phyloP scores from a whole-genome alignment of 2,113 vertebrate genomes.

The Oenanthe melanoleuca region DNA sequence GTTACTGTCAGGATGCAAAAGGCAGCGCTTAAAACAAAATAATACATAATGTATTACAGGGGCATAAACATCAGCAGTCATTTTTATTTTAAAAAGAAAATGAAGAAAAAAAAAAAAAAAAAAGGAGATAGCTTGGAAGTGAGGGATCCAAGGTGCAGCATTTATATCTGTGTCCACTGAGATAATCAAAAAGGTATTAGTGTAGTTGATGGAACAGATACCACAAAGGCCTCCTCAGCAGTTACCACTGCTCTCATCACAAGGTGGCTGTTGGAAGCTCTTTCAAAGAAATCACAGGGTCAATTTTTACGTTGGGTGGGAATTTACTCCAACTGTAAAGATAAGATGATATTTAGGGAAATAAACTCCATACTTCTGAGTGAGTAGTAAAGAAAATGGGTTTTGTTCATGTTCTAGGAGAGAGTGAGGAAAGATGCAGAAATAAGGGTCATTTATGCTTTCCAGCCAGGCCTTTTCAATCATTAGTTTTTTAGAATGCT shows the following conservation, averaged over 20 bases:
- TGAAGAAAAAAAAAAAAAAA: no score
- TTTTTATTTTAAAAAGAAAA: slow-evolving; percentile 95
- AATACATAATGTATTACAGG: slow-evolving; percentile 97
- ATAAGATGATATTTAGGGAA: neutral
- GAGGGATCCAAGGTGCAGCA: slow-evolving; percentile 30
- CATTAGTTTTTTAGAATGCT: neutral
- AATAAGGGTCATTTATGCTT: neutral
- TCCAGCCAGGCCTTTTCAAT: neutral
- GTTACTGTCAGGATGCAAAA: slow-evolving; percentile 99
- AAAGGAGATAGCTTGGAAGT: slow-evolving; percentile 32
- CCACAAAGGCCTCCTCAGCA: slow-evolving; percentile 63
- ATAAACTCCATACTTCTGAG: neutral
- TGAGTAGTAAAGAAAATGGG: neutral
- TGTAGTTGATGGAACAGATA: slow-evolving; percentile 59
- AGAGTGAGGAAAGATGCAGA: neutral
- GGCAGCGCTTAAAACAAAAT: slow-evolving; percentile 98
- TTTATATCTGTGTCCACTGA: slow-evolving; percentile 59
- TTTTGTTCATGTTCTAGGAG: neutral
- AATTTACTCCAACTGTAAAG: neutral
- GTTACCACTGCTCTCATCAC: slow-evolving; percentile 27
- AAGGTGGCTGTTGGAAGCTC: neutral
- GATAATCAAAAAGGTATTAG: slow-evolving; percentile 72
- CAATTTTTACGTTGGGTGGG: neutral
- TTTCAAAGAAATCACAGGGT: neutral
- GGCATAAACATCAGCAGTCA: slow-evolving; percentile 92